Base-by-base conservation (phyloP, 2,888 invertebrate genomes). In the Coelopa pilipes region DNA sequence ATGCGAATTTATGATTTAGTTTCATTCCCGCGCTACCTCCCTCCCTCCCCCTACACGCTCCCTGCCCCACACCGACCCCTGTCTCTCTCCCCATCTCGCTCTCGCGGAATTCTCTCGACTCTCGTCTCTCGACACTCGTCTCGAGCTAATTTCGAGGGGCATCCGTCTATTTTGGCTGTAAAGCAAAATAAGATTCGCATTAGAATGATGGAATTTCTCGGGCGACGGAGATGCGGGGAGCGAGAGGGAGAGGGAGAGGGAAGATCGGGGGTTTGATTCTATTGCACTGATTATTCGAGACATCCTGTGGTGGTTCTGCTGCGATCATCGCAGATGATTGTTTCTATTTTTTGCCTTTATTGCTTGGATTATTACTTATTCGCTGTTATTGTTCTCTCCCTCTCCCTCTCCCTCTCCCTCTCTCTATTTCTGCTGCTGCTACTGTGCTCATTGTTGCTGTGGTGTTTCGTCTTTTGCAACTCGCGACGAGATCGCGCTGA, bases 1-100 rank as follows among this genome's bases (percentile, higher is more conserved):
- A 71, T 71, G 63, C 46, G 71, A 65, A 71, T 71, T 71, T 71
- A 71, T 71, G 71, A 71, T 71, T 71, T 71, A 71, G 71, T 65
- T 71, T 45, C 63, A 45, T 65, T 71, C 65, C 11, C 34, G 34
- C n/a, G n/a, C n/a, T n/a, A n/a, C n/a, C n/a, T n/a, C n/a, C n/a
- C 34, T 34, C 34, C 7, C 34, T 34, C 4, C 7, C 34, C 17
- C 17, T n/a, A n/a, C n/a, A n/a, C 34, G 34, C 34, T 34, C 34
- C 7, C 34, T 34, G 34, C 7, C 34, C 17, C 17, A 12, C 17
- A 57, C 57, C 15, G 1, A 15, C 17, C 57, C 7, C 34, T 34
- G 4, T 34, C 34, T 34, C 34, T 34, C 34, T 34, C 34, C 7
- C 34, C 7, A 7, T 34, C 7, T 34, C 4, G n/a, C n/a, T n/a